Conservation (phyloP, 2,888 invertebrate genomes). For the Enchytraeus crypticus region DNA sequence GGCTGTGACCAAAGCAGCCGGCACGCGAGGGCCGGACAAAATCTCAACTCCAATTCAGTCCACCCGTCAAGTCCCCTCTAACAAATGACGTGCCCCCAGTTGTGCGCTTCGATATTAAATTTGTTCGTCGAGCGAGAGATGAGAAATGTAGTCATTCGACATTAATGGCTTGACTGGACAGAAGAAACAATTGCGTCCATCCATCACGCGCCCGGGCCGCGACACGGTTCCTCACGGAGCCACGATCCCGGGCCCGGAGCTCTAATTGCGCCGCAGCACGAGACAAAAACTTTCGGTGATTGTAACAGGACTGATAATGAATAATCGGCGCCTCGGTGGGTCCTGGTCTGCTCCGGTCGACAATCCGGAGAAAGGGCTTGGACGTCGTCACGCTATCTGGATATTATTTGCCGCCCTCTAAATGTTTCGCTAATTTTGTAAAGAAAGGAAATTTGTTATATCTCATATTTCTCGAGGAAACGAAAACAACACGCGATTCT, state of each 20-base stretch:
- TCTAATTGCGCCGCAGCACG: conserved; percentile 1
- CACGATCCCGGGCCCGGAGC: not conserved
- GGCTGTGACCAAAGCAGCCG: too few species aligned
- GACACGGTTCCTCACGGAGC: not conserved
- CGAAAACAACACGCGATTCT: too few species aligned
- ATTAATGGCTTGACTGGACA: conserved; percentile 9
- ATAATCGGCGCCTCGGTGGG: not conserved
- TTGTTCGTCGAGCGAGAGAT: conserved; percentile 9
- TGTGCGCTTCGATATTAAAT: conserved; percentile 7
- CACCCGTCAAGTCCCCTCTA: not conserved
- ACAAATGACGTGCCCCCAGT: conserved; percentile 4
- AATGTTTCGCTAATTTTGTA: too few species aligned
- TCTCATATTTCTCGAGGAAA: too few species aligned
- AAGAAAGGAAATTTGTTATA: too few species aligned
- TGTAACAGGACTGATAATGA: not conserved
- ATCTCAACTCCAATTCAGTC: too few species aligned
- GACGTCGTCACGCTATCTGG: too few species aligned
- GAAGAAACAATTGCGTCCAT: conserved; percentile 10
- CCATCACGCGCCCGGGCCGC: not conserved
- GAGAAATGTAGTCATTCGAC: conserved; percentile 8
- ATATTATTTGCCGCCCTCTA: too few species aligned
- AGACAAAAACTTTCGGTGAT: not conserved
- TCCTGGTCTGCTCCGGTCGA: too few species aligned
- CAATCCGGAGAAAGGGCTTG: too few species aligned
- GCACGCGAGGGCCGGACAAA: too few species aligned